Evolutionary conservation across 2,797 vertebrate genomes (phyloP), one percentile per base, ranked within the genome.

Genomic region (Diglossa cyanea): DNA sequence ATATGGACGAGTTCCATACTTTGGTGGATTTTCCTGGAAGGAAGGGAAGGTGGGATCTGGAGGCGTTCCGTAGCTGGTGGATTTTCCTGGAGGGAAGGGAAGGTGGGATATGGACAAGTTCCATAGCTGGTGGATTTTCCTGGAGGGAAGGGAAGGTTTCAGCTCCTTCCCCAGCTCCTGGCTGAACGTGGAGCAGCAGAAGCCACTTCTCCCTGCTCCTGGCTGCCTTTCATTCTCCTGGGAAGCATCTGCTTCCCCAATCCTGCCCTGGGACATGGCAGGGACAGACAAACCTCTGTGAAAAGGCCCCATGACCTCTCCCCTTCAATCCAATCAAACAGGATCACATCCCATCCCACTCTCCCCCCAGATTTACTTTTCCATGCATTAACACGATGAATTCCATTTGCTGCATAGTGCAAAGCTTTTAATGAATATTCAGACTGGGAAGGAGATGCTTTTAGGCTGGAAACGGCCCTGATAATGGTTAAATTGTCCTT

Each of bases 361-460:
- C 88, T 77, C 54, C 73, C 24, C 87, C 30, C 96, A 89, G 57
- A 93, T 61, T 87, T 16, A 19, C 48, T 86, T 90, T 91, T 66
- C 92, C 44, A 6, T 83, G 72, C 85, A 86, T 96, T 97, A 91
- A 83, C 65, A 13, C 28, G 83, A 96, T 95, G 83, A 94, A 97
- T 97, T 95, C 86, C 92, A 33, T 95, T 96, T 95, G 84, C 92
- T 70, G 40, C 71, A 14, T 7, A 42, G 79, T 30, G 25, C 33
- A 75, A 80, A 73, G 57, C 77, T 48, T 65, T 73, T 61, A 18
- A 55, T 94, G 86, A 92, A 67, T 88, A 85, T 94, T 81, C 88
- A 90, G 57, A 19, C 28, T 60, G 11, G n/a, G 65, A 72, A 17
- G 44, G 54, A 48, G 65, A 63, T 81, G 78, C 50, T 95, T 74